A percentile compares a stretch with the other conserved stretches of the same genome.
Evolutionary conservation across 2,113 vertebrate genomes (phyloP).

Genomic region (Trichomycterus rosablanca): DNA sequence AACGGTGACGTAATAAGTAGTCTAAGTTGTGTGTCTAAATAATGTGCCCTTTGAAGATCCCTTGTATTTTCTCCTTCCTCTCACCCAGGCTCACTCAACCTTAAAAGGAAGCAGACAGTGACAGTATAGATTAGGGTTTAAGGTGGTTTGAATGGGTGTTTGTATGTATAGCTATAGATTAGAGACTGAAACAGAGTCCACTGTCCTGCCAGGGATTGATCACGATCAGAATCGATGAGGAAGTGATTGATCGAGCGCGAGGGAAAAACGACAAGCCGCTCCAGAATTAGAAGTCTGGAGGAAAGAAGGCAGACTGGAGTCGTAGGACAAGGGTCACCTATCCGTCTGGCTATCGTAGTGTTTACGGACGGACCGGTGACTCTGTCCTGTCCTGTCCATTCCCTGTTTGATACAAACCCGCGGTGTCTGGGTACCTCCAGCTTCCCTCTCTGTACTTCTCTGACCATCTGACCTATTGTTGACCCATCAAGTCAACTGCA

Average conservation of each 20-base stretch:
- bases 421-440: neutral
- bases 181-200: slow-evolving; percentile 56
- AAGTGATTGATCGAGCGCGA: slow-evolving; percentile 53
- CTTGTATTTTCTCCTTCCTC: no score
- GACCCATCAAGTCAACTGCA: slow-evolving; percentile 9
- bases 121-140: slow-evolving; percentile 40
- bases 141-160: neutral
- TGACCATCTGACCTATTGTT: slow-evolving; percentile 25
- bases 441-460: neutral
- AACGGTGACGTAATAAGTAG: slow-evolving; percentile 7
- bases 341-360: slow-evolving; percentile 24
- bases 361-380: neutral
- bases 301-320: slow-evolving; percentile 40
- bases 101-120: slow-evolving; percentile 43
- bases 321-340: slow-evolving; percentile 32
- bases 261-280: slow-evolving; percentile 27
- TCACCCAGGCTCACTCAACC: slow-evolving; percentile 15
- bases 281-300: slow-evolving; percentile 60
- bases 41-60: no score
- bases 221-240: slow-evolving; percentile 63
- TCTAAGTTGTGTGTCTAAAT: slow-evolving; percentile 20
- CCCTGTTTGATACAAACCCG: neutral
- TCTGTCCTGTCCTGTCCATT: neutral
- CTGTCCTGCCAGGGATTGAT: slow-evolving; percentile 63
- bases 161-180: slow-evolving; percentile 46